Percentiles rank a stretch among this genome's conserved stretches.
Conservation (phyloP, 2,113 vertebrate genomes). For the Saimiri boliviensis region DNA sequence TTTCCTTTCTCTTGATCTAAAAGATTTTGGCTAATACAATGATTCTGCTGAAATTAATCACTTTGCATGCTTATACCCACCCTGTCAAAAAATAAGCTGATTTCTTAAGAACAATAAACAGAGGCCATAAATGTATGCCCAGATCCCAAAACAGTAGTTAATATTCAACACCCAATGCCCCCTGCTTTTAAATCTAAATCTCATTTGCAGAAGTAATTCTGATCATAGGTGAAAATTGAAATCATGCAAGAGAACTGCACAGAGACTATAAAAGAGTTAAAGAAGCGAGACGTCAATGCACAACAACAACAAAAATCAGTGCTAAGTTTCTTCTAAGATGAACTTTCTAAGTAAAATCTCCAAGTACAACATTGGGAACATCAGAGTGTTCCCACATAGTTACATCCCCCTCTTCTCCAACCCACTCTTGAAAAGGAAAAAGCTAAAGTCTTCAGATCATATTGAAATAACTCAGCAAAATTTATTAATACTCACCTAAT, state of each 20-base stretch:
- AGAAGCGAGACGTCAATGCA: not conserved
- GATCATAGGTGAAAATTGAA: constrained; percentile 11
- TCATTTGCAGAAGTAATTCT: constrained; percentile 15
- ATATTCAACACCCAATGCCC: not conserved
- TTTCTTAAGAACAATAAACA: not conserved
- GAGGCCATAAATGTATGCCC: not conserved
- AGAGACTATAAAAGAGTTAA: not conserved
- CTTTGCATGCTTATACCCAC: not conserved
- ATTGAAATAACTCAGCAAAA: constrained; percentile 65
- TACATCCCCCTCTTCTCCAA: not conserved
- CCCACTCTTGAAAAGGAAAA: constrained; percentile 31
- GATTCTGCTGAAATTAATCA: not conserved
- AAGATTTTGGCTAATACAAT: not conserved
- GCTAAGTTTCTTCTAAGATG: constrained; percentile 21
- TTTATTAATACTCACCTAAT: constrained; percentile 40
- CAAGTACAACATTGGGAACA: constrained; percentile 2
- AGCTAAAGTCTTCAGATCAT: not conserved
- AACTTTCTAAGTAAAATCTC: constrained; percentile 45
- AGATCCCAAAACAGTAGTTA: not conserved
- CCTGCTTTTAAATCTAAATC: constrained; percentile 18
- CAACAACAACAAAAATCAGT: not conserved
- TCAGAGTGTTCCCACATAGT: not conserved
- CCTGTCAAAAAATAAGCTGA: not conserved
- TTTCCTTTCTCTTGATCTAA: not conserved
- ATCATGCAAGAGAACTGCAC: not conserved